Evolutionary conservation across 2,113 vertebrate species (phyloP).

Genomic region (Alosa alosa): DNA sequence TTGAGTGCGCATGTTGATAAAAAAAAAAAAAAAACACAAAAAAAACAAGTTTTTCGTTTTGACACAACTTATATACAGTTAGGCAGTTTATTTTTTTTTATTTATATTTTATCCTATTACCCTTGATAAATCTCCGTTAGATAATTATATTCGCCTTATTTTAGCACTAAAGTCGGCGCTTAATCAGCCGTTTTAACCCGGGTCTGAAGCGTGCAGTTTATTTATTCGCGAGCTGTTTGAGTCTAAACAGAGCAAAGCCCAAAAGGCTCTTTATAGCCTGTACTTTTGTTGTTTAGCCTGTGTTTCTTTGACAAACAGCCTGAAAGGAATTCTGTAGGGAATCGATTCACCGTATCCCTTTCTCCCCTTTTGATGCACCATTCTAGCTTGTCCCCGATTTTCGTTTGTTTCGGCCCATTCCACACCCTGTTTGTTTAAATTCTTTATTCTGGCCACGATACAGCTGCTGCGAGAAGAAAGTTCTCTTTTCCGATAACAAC

Average conservation of each 20-base stretch:
- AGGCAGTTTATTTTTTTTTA: no score
- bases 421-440: constrained; percentile 83
- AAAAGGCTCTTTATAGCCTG: constrained; percentile 5
- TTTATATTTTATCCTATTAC: neutral
- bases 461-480: constrained; percentile 77
- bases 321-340: constrained; percentile 51
- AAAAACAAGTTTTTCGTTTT: neutral
- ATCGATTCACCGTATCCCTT: constrained; percentile 80
- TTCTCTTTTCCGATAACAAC: constrained; percentile 79
- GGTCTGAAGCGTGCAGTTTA: neutral
- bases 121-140: neutral
- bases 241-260: neutral
- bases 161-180: neutral
- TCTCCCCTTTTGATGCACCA: constrained; percentile 58
- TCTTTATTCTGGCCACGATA: constrained; percentile 69
- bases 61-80: neutral
- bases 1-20: neutral
- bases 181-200: neutral
- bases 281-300: constrained; percentile 33
- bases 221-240: neutral
- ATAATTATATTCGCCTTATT: neutral
- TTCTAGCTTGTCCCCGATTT: constrained; percentile 67
- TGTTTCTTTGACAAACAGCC: constrained; percentile 65
- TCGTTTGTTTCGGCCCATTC: constrained; percentile 58
- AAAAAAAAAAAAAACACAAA: neutral